A percentile compares a stretch with the other conserved stretches of the same genome.
These are phyloP conservation scores for Pseudochaenichthys georgianus DNA, from an alignment of 2,797 vertebrate species.

Conservation along the genomic window DNA sequence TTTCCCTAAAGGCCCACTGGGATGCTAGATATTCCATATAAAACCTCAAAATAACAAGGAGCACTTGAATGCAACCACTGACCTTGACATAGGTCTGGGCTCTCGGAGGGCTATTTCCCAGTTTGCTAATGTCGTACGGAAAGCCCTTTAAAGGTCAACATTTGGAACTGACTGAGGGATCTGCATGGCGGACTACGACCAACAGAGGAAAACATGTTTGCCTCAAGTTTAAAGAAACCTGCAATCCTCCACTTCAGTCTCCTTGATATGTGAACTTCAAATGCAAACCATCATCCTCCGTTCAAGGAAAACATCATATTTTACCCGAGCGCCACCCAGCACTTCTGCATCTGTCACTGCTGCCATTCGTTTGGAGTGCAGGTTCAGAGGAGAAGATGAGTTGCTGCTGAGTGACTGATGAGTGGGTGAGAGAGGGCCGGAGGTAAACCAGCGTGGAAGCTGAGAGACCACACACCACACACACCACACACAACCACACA, in stretches of 20 bases:
- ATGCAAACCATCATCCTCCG: conserved; percentile 29
- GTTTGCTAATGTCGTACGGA: background rate
- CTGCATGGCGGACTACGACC: background rate
- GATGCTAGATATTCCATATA: too few species aligned
- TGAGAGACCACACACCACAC: conserved; percentile 54
- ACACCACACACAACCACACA: too few species aligned
- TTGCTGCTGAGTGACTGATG: conserved; percentile 76
- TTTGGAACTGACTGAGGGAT: background rate
- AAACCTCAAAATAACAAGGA: too few species aligned
- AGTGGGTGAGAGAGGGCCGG: conserved; percentile 72
- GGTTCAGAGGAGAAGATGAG: conserved; percentile 74
- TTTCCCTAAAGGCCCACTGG: too few species aligned
- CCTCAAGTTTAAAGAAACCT: background rate
- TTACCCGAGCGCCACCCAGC: conserved; percentile 55
- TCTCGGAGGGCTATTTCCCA: too few species aligned
- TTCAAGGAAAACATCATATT: conserved; percentile 35
- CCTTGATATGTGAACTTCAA: conserved; percentile 12
- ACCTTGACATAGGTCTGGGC: too few species aligned
- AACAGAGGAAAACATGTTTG: background rate
- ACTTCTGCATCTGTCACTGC: conserved; percentile 61
- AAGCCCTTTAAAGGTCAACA: background rate
- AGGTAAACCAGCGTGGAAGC: conserved; percentile 73
- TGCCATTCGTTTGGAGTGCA: conserved; percentile 63
- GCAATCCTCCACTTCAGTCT: background rate
- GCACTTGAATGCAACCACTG: background rate